Evolutionary conservation across 1,140 invertebrate genomes (phyloP).

Genomic region (Linepithema humile): DNA sequence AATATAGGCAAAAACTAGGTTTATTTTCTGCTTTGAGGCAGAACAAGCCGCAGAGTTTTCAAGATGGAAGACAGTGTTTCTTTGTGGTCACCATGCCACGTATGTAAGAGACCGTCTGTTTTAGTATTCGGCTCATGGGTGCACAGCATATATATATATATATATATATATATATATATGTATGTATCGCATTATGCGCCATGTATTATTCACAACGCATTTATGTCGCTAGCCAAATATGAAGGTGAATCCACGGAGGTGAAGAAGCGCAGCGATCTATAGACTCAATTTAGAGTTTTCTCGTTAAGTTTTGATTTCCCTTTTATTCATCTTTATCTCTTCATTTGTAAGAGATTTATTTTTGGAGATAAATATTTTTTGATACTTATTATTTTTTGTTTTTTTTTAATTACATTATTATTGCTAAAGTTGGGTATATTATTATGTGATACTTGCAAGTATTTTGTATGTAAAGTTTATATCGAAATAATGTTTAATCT

Average conservation of each 20-base stretch:
- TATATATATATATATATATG: too few relatives aligned
- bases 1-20: background rate
- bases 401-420: background rate
- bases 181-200: slow-evolving; percentile 37
- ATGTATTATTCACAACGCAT: slow-evolving; percentile 60
- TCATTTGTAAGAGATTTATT: background rate
- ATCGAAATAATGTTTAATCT: background rate
- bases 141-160: too few relatives aligned
- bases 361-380: background rate
- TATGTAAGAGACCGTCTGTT: slow-evolving; percentile 19
- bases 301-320: background rate
- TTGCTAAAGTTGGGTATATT: too few relatives aligned
- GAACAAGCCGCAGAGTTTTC: background rate
- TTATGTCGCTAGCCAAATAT: slow-evolving; percentile 48
- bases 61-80: slow-evolving; percentile 21
- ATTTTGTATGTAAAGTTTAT: background rate
- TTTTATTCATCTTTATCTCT: background rate
- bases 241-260: background rate
- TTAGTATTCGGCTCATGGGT: slow-evolving; percentile 50
- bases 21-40: background rate
- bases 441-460: background rate
- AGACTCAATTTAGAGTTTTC: slow-evolving; percentile 30
- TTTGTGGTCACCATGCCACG: slow-evolving; percentile 37
- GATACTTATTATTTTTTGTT: too few relatives aligned
- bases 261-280: background rate